Evolutionary conservation across 1,140 invertebrate genomes (phyloP).

Genomic region (Aphelenchoides fujianensis): DNA sequence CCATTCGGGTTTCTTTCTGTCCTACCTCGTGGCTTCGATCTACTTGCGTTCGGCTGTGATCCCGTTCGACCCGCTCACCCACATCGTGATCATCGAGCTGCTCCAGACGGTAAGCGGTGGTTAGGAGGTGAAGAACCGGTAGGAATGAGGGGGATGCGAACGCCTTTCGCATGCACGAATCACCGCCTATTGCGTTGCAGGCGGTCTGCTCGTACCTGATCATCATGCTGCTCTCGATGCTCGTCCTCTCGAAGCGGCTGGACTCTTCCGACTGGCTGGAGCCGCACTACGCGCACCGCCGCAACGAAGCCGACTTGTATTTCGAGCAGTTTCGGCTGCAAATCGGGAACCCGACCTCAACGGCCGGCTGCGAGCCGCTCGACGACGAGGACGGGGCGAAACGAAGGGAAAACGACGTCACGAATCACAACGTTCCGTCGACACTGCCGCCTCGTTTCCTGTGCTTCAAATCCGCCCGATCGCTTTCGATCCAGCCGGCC

Average conservation of each 20-base stretch:
- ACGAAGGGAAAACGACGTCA: no score
- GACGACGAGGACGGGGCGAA: slow-evolving; percentile 14
- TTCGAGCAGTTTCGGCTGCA: slow-evolving; percentile 13
- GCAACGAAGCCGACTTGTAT: slow-evolving; percentile 5
- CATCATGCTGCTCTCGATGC: not conserved
- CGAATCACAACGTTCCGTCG: no score
- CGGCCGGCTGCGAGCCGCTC: no score
- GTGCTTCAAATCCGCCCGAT: not conserved
- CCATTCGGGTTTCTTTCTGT: slow-evolving; percentile 16
- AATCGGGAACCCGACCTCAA: not conserved
- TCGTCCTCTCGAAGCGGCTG: not conserved
- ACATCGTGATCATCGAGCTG: slow-evolving; percentile 14
- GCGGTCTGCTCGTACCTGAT: slow-evolving; percentile 16
- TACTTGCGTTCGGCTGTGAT: not conserved
- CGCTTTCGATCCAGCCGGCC: not conserved
- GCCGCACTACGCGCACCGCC: not conserved
- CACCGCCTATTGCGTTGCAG: slow-evolving; percentile 3
- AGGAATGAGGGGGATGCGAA: no score
- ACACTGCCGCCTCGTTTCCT: slow-evolving; percentile 8
- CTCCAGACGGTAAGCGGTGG: slow-evolving; percentile 20
- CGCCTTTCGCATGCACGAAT: not conserved
- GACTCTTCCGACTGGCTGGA: not conserved
- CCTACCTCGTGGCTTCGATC: slow-evolving; percentile 10
- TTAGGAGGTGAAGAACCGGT: no score
- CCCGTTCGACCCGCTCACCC: not conserved